phyloP scores from a whole-genome alignment of 2,888 invertebrate species.

The Ochropleura leucogaster region DNA sequence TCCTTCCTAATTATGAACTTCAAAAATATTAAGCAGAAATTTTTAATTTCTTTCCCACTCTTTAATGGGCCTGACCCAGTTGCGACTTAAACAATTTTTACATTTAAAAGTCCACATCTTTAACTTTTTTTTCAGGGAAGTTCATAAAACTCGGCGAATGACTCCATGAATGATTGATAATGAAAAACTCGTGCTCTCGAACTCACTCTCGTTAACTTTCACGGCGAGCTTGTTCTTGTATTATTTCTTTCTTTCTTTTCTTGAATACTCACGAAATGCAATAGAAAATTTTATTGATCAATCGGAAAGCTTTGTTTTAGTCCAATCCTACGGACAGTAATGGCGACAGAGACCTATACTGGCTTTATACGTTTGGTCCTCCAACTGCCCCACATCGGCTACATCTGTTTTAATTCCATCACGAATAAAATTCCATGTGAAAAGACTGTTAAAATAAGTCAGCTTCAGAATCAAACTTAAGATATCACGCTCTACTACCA shows the following conservation, averaged over 20 bases:
- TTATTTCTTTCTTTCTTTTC: conserved; percentile 27
- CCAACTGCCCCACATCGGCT: neutral
- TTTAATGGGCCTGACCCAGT: conserved; percentile 62
- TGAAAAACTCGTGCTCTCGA: conserved; percentile 43
- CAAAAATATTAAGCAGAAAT: conserved; percentile 52
- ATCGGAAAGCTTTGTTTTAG: neutral
- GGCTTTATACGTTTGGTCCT: neutral
- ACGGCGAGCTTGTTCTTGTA: conserved; percentile 31
- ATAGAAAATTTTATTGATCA: conserved; percentile 19
- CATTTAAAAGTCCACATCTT: conserved; percentile 55
- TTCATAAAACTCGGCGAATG: conserved; percentile 50
- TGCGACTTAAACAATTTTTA: conserved; percentile 56
- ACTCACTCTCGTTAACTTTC: conserved; percentile 44
- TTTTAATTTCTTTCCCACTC: conserved; percentile 45
- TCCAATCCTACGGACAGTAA: neutral
- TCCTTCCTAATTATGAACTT: conserved; percentile 60
- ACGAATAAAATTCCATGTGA: neutral
- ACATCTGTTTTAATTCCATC: neutral
- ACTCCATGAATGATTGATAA: conserved; percentile 65
- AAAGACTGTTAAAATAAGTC: neutral
- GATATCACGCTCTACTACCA: neutral
- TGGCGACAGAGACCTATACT: neutral
- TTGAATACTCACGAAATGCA: conserved; percentile 8
- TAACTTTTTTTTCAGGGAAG: conserved; percentile 48
- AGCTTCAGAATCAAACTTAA: neutral